Conservation (phyloP, 1,140 invertebrate genomes). For the Liolophura sinensis region DNA sequence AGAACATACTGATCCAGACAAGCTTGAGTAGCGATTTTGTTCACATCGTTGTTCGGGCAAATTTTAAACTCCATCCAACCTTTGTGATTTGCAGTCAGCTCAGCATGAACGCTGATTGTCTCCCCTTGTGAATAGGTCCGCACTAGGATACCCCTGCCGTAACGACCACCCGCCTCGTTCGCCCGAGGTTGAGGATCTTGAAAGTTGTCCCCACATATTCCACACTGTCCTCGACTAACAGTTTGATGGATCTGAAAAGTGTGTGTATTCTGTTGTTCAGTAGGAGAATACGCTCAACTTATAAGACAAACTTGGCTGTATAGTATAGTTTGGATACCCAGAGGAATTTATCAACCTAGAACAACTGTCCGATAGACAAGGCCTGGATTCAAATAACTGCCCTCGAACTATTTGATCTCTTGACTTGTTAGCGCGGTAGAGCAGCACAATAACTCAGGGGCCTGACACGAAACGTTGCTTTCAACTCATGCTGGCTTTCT, state of each 20-base stretch:
- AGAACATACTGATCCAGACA: constrained; percentile 64
- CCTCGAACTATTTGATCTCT: too few species aligned
- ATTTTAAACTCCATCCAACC: constrained; percentile 4
- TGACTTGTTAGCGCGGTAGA: too few species aligned
- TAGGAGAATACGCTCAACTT: too few species aligned
- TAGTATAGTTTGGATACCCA: too few species aligned
- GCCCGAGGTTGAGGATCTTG: constrained; percentile 51
- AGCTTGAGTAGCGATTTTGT: constrained; percentile 51
- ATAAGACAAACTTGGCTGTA: too few species aligned
- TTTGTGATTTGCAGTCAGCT: constrained; percentile 1
- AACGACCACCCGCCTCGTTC: constrained; percentile 17
- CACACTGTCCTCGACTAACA: constrained; percentile 49
- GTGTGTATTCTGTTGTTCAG: not conserved
- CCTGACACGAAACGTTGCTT: too few species aligned
- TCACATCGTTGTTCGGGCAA: constrained; percentile 1
- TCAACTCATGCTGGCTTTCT: too few species aligned
- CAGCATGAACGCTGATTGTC: not conserved
- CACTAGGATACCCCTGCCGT: constrained; percentile 9
- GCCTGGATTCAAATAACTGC: too few species aligned
- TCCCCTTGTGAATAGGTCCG: not conserved
- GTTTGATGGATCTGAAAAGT: constrained; percentile 7
- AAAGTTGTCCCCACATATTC: constrained; percentile 53
- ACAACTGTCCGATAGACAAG: too few species aligned
- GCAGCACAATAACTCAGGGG: too few species aligned
- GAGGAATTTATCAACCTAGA: too few species aligned